A percentile compares a stretch with the other conserved stretches of the same genome.
Evolutionary conservation across 2,113 vertebrate genomes (phyloP).

Genomic region (Hystrix cristata): DNA sequence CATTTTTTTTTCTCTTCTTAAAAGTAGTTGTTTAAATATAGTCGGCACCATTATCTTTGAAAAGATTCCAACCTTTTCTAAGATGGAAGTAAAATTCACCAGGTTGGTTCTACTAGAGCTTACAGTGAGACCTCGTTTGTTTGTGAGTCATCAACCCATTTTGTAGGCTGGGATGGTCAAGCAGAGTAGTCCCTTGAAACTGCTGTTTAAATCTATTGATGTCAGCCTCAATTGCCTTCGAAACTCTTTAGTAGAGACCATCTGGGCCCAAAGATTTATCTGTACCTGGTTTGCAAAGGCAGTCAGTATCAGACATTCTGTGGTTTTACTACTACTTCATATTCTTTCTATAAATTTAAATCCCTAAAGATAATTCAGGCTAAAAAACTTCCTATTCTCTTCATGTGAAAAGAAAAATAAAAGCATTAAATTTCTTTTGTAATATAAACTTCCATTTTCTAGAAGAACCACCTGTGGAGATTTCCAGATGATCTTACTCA

Average conservation of each 20-base stretch:
- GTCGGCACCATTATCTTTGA: not conserved
- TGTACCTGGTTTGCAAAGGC: not conserved
- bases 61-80: not conserved
- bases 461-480: not conserved
- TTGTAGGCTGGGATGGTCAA: not conserved
- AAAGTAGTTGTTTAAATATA: not conserved
- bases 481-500: not conserved
- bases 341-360: conserved; percentile 16
- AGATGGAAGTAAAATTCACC: not conserved
- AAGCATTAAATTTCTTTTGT: not conserved
- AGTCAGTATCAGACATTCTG: not conserved
- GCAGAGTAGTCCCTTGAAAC: not conserved
- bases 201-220: not conserved
- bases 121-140: not conserved
- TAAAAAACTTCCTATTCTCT: not conserved
- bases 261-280: conserved; percentile 44
- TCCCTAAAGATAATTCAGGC: conserved; percentile 7
- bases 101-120: not conserved
- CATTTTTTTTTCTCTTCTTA: not conserved
- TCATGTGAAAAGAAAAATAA: not conserved
- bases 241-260: conserved; percentile 47
- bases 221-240: conserved; percentile 5
- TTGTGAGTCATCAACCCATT: not conserved
- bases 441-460: not conserved
- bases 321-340: not conserved